Base-by-base conservation (phyloP, 2,113 vertebrate genomes). In the Heloderma charlesbogerti region DNA sequence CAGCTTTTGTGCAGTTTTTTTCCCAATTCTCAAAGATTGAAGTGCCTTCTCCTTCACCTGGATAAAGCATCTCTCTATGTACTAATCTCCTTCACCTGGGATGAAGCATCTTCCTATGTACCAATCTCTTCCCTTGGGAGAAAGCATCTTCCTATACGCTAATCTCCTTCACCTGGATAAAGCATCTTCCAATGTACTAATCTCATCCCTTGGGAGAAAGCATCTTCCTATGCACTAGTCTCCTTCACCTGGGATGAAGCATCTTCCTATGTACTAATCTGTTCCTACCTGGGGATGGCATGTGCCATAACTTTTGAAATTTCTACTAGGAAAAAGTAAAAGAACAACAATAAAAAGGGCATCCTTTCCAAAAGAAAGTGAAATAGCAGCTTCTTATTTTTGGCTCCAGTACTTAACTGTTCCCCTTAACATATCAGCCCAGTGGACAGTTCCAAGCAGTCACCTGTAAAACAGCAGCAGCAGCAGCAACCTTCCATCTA, bases 341-440 rank as follows among this genome's bases (percentile, higher is more conserved):
- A 16, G 43, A 69, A 85, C 40, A 20, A 69, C 92, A 93, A 87
- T 22, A 16, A 91, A 82, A 34, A 27, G 57, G 12, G 60, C 0
- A 51, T 74, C 57, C 43, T n/a, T 29, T 71, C 91, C 48, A 87
- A 79, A 89, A 22, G 1, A 80, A 5, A 88, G 2, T 40, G 40
- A 91, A n/a, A 29, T 78, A 31, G 9, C 45, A 80, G 34, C 80
- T 0, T 0, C 34, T 29, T 0, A 71, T 92, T 92, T 92, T 74
- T 48, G 80, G 66, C 9, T 84, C 82, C 31, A 75, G 5, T 7
- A 78, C 29, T 13, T 80, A 72, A 63, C 85, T 90, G 86, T 88
- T 54, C 3, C 20, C 34, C 0, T 0, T 54, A 31, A 12, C 1
- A 0, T 29, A 13, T 63, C 60, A 82, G 1, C 48, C 45, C 87